Base-by-base conservation (phyloP, 2,797 vertebrate genomes). In the Phalanger gymnotis region DNA sequence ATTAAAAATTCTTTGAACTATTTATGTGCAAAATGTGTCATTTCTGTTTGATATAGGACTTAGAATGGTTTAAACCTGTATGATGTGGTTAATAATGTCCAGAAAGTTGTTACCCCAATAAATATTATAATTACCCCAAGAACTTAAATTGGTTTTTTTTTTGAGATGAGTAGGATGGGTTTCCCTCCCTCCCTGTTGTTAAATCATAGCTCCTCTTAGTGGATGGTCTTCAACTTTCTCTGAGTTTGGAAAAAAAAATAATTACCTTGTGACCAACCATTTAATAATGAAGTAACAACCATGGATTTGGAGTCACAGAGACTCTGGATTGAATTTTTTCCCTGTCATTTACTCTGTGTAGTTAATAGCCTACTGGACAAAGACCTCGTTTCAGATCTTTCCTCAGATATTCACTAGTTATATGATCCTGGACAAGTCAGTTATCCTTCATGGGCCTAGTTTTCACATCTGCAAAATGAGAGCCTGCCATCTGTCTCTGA, bases 11-110 rank as follows among this genome's bases (percentile, higher is more conserved):
- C 25, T 89, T 93, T 93, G 54, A 81, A 73, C 30, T 16, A 0
- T 53, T 53, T 90, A n/a, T 61, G 16, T 12, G 28, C 3, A 47
- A 30, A 92, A 16, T 9, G 34, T 53, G 56, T 90, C 53, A 27
- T 54, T 94, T 95, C 81, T 92, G 61, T 66, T 16, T 92, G 66
- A 73, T 73, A 73, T 73, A 92, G 66, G 40, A 66, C 92, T 47
- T 61, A 28, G 53, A 96, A 56, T 91, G 1, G 0, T 93, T 93
- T 12, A 54, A 54, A 92, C 4, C 0, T 34, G 19, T 25, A 7
- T 90, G 47, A 1, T 61, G 0, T 34, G 51, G 22, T 53, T 66
- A 92, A 90, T 89, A 90, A 92, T 58, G 90, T 51, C 34, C 92
- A 94, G 55, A 94, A 94, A 52, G 89, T 14, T 81, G 34, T 58